These are phyloP conservation scores for Pachyramphus minor DNA, from an alignment of 2,113 vertebrate genomes.

Conservation along the genomic window DNA sequence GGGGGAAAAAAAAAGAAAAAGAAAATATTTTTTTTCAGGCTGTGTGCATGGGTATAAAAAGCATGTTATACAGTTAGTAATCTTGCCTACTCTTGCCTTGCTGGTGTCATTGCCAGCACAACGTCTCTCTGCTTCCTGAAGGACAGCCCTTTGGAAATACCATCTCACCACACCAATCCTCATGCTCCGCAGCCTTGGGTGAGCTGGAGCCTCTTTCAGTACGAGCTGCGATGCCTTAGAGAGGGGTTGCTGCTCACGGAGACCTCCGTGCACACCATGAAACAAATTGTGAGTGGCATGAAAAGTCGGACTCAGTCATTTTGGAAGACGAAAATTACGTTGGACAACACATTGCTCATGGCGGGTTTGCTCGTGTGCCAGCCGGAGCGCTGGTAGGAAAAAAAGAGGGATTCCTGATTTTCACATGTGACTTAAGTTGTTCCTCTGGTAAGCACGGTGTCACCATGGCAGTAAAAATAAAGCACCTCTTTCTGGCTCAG, in stretches of 20 bases:
- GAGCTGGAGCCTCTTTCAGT: neutral
- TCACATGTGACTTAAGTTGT: neutral
- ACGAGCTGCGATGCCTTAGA: neutral
- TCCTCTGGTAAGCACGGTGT: neutral
- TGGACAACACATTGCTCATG: slow-evolving; percentile 9
- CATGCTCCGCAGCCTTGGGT: neutral
- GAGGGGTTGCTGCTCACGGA: neutral
- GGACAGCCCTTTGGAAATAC: neutral
- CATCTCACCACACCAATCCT: neutral
- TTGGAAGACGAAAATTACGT: neutral
- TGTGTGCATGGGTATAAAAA: neutral
- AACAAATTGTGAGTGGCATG: slow-evolving; percentile 22
- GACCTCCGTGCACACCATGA: neutral
- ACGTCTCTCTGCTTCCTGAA: neutral
- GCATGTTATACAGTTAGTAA: neutral
- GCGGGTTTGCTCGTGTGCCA: neutral
- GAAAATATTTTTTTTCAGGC: neutral
- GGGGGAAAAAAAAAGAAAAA: neutral
- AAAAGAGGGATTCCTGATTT: neutral
- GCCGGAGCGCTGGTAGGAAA: neutral
- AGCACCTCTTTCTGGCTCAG: neutral
- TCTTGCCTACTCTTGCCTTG: neutral
- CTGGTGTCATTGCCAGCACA: neutral
- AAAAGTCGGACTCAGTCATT: slow-evolving; percentile 38
- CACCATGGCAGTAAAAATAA: neutral